Evolutionary conservation across 2,888 invertebrate species (phyloP).

Genomic region (Pherbina coryleti): DNA sequence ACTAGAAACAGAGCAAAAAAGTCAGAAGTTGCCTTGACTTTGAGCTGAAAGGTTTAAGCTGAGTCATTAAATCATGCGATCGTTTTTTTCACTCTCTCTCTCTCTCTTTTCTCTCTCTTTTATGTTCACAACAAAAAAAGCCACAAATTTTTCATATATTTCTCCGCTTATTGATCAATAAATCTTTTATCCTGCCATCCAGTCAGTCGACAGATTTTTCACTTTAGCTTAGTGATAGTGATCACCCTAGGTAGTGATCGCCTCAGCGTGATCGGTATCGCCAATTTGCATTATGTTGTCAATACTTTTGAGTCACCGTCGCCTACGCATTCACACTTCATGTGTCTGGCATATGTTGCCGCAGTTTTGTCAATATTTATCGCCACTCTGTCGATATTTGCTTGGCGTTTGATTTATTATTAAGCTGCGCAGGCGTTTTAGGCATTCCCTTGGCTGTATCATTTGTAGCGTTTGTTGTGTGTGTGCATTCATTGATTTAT

Average conservation of each 20-base stretch:
- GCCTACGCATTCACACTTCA: slow-evolving; percentile 15
- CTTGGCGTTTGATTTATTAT: slow-evolving; percentile 1
- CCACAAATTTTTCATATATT: not conserved
- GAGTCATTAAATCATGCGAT: not conserved
- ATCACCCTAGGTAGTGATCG: not conserved
- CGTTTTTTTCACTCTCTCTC: not conserved
- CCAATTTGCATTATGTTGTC: slow-evolving; percentile 29
- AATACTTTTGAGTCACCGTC: slow-evolving; percentile 8
- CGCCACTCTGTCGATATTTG: slow-evolving; percentile 17
- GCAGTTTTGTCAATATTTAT: slow-evolving; percentile 14
- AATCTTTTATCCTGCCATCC: too few relatives aligned
- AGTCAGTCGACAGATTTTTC: too few relatives aligned
- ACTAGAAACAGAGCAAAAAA: too few relatives aligned
- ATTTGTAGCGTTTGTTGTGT: slow-evolving; percentile 1
- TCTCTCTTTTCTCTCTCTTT: not conserved
- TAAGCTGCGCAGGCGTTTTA: not conserved
- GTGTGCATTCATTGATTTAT: slow-evolving; percentile 36
- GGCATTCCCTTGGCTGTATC: not conserved
- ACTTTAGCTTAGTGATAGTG: too few relatives aligned
- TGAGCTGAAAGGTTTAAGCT: too few relatives aligned
- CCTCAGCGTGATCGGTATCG: not conserved
- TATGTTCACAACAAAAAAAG: not conserved
- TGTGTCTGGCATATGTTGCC: not conserved
- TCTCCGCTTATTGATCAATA: not conserved
- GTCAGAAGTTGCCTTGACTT: too few relatives aligned